phyloP scores from a whole-genome alignment of 2,888 invertebrate species.

The Coelinius sp. region DNA sequence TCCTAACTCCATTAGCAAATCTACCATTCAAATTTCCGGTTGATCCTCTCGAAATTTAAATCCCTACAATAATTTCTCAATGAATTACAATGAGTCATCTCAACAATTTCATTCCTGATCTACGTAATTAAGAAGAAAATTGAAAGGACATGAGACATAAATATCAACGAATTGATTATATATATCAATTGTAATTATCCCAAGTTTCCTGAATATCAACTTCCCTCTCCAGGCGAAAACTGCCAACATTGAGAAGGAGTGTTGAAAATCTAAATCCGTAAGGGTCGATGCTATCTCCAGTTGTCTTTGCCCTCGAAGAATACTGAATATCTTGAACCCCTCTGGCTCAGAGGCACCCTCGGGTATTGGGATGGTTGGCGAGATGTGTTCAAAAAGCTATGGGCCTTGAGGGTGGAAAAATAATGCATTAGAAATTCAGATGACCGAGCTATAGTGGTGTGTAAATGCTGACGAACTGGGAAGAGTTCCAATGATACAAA shows the following conservation, averaged over 20 bases:
- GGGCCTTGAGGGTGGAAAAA: constrained; percentile 51
- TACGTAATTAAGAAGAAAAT: no score
- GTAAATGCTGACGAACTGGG: background rate
- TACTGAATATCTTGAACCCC: constrained; percentile 18
- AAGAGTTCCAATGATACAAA: constrained; percentile 25
- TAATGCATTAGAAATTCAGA: constrained; percentile 71
- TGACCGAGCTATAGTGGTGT: constrained; percentile 62
- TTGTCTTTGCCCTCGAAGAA: constrained; percentile 16
- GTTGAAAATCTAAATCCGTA: constrained; percentile 22
- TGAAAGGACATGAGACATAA: background rate
- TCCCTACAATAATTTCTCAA: no score
- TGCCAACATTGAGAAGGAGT: background rate
- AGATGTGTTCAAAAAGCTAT: constrained; percentile 28
- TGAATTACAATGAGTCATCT: no score
- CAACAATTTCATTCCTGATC: no score
- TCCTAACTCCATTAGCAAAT: no score
- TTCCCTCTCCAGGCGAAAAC: background rate
- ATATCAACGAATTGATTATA: background rate
- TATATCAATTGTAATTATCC: constrained; percentile 9
- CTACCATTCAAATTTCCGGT: no score
- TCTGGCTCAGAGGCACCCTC: constrained; percentile 44
- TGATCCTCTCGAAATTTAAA: no score
- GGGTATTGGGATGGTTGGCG: constrained; percentile 38
- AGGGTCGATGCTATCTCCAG: constrained; percentile 34
- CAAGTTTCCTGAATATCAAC: background rate